Evolutionary conservation across 2,888 invertebrate species (phyloP), one percentile per base, ranked within the genome.

Genomic region (Acanthosepion lycidas): DNA sequence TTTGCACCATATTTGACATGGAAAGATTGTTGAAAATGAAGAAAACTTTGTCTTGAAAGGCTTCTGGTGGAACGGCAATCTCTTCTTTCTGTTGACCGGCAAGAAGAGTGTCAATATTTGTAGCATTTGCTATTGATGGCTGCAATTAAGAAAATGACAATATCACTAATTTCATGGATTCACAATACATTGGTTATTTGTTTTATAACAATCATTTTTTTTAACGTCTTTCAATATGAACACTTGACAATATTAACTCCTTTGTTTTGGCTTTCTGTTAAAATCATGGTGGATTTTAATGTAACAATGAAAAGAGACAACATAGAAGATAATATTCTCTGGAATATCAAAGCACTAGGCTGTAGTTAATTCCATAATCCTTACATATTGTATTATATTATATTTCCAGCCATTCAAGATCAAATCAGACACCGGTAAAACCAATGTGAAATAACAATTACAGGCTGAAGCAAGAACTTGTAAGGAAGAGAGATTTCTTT

Each of bases 1-100:
- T 99, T 94, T 98, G 98, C 95, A 98, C 98, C 96, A 99, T 98
- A 98, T 99, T 99, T 94, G 99, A 98, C 97, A 99, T 99, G 97
- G 99, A 99, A 95, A 99, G 98, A 97, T 99, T 99, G 97, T 99
- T 99, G 97, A 99, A 99, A 96, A 99, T 99, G 97, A 99, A 99
- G 20, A 99, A 99, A 12, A 99, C 99, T 98, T 99, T 99, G 97
- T 99, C 99, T 97, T 99, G 99, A 64, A 99, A 98, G 4, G 98
- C 98, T 97, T 99, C 99, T 0, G 99, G 99, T 0, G 99, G 99
- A 1, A 98, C 98, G 28, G 98, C 98, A 28, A 99, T 96, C 94
- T 97, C 97, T 94, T 97, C 97, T 94, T 97, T 98, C 96, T 99
- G 99, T 96, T 99, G 99, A 96, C 99, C 99, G 0, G 99, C 99